Evolutionary conservation across 2,888 invertebrate species (phyloP), one percentile per base, ranked within the genome.

Genomic region (Crocallis elinguaria): DNA sequence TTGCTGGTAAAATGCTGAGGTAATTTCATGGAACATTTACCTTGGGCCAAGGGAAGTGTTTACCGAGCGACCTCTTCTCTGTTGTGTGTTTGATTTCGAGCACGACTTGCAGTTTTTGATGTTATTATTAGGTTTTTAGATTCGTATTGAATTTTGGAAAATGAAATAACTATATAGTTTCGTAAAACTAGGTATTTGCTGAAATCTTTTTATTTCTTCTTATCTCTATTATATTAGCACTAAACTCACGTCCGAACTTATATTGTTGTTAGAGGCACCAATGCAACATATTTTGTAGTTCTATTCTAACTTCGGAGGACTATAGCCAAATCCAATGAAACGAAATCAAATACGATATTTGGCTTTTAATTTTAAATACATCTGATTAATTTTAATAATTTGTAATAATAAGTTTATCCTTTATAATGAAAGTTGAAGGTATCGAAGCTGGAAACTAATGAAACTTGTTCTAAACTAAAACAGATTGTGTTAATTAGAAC

Each of bases 1-100:
- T 76, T 75, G 79, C 75, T 75, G 71, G 75, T 79, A 79, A 84
- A 84, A 82, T 73, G 79, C 78, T 77, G 74, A 79, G 78, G 83
- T 85, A 85, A 86, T 86, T 86, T 85, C 83, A 86, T 82, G 86
- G 83, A 75, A 84, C 84, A 85, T 86, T 86, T 82, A 79, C 79
- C 71, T 69, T 75, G 63, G 79, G 75, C 76, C 79, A 77, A 74
- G 78, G 79, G 77, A 78, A 79, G 73, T 83, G 81, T 84, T 83
- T 86, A 81, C 81, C 45, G 57, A 57, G 56, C 52, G 49, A 50
- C 57, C 64, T 62, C 58, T 57, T 60, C 37, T 48, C 35, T 61
- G 55, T 49, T 64, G 57, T 50, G 60, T 43, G 63, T 62, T 63
- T 66, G 60, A 55, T 63, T 61, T 66, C 57, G 53, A 51, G 58